phyloP scores from a whole-genome alignment of 2,888 invertebrate genomes.

The Ophioninae sp. region DNA sequence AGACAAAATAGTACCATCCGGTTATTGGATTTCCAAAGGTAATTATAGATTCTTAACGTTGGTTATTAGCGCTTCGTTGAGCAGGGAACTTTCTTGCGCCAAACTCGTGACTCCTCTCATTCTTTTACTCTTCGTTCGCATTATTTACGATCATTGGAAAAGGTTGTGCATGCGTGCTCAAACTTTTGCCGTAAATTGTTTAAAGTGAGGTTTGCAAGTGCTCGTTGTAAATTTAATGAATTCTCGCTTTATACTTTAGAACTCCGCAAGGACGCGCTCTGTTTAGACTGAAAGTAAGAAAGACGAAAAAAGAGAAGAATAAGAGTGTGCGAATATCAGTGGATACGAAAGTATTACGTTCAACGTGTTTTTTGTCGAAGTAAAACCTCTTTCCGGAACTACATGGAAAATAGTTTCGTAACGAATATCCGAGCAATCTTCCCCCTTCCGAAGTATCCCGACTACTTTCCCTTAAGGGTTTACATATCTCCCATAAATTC shows the following conservation, averaged over 20 bases:
- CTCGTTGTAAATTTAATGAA: constrained; percentile 62
- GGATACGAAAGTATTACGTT: constrained; percentile 20
- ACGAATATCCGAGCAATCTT: constrained; percentile 10
- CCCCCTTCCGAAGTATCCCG: constrained; percentile 19
- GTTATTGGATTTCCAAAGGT: constrained; percentile 12
- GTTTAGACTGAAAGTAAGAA: constrained; percentile 12
- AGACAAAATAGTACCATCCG: background rate
- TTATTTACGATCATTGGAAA: background rate
- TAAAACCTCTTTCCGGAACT: constrained; percentile 45
- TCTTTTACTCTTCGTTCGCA: background rate
- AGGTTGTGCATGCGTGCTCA: constrained; percentile 41
- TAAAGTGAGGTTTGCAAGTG: constrained; percentile 54
- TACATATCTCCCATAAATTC: too few species aligned
- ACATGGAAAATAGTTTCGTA: constrained; percentile 23
- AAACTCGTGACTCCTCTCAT: constrained; percentile 20
- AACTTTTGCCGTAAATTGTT: constrained; percentile 63
- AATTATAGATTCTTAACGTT: constrained; percentile 28
- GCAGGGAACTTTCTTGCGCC: constrained; percentile 33
- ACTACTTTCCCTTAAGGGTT: constrained; percentile 2
- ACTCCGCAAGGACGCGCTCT: constrained; percentile 34
- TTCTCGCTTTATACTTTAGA: constrained; percentile 59
- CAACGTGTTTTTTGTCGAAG: constrained; percentile 21
- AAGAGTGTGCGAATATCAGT: constrained; percentile 5
- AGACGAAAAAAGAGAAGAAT: constrained; percentile 15
- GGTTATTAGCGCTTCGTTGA: constrained; percentile 15